These are phyloP conservation scores for Rhabdornis inornatus DNA, from an alignment of 2,113 vertebrate species.

Conservation along the genomic window DNA sequence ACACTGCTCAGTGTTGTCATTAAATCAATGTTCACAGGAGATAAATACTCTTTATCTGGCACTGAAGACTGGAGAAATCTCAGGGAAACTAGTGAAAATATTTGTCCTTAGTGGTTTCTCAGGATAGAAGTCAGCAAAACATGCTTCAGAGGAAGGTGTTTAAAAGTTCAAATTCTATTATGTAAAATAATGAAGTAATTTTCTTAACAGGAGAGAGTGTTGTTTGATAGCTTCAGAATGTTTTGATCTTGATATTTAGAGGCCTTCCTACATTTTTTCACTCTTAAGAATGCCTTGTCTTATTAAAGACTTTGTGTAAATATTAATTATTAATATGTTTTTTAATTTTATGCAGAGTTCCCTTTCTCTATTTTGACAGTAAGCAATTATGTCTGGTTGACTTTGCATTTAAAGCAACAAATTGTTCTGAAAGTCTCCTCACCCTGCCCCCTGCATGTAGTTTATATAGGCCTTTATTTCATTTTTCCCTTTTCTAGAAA, in stretches of 20 bases:
- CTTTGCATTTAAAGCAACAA: background rate
- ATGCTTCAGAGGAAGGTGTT: background rate
- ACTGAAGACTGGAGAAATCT: background rate
- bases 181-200: background rate
- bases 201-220: background rate
- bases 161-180: background rate
- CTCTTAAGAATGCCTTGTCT: background rate
- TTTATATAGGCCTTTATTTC: background rate
- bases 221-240: background rate
- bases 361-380: background rate
- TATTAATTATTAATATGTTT: background rate
- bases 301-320: background rate
- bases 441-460: background rate
- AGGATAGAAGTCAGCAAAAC: background rate
- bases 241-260: background rate
- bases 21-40: background rate
- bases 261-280: background rate
- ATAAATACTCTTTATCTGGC: background rate
- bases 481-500: background rate
- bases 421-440: background rate
- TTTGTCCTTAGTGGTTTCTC: background rate
- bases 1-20: background rate
- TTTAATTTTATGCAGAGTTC: background rate
- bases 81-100: background rate
- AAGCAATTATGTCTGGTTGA: background rate